Percentiles rank a stretch among this genome's conserved stretches.
phyloP scores from a whole-genome alignment of 2,113 vertebrate species.

The Petromus typicus region DNA sequence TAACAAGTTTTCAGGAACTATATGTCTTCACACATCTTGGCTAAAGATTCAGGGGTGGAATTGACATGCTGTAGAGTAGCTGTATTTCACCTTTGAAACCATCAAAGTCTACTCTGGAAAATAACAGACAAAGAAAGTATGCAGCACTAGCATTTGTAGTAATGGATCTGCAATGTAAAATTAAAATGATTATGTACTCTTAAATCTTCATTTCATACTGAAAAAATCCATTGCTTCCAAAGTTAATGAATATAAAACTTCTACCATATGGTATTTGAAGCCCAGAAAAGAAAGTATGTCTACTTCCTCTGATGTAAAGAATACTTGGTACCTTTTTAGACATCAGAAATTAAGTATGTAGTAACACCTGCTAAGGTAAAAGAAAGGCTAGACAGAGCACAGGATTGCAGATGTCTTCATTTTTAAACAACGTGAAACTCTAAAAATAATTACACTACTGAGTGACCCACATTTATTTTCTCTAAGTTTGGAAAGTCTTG shows the following conservation, averaged over 20 bases:
- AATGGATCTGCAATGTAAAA: neutral
- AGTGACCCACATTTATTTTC: neutral
- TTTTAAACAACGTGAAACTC: neutral
- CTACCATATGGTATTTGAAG: neutral
- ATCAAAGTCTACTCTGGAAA: neutral
- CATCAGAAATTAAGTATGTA: neutral
- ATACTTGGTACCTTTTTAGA: neutral
- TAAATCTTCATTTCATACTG: neutral
- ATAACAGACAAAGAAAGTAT: neutral
- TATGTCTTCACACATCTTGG: neutral
- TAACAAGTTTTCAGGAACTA: neutral
- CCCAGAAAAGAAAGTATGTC: neutral
- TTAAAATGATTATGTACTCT: constrained; percentile 7
- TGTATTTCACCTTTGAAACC: neutral
- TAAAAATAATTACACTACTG: neutral
- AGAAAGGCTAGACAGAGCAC: neutral
- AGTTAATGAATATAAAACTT: neutral
- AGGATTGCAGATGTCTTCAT: neutral
- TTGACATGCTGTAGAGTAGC: neutral
- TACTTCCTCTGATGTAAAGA: neutral
- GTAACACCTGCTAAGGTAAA: neutral
- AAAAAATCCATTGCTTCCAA: neutral
- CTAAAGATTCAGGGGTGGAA: neutral
- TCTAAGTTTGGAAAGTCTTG: neutral
- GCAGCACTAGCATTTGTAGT: neutral